Evolutionary conservation across 2,113 vertebrate genomes (phyloP).

Genomic region (Eptesicus fuscus): DNA sequence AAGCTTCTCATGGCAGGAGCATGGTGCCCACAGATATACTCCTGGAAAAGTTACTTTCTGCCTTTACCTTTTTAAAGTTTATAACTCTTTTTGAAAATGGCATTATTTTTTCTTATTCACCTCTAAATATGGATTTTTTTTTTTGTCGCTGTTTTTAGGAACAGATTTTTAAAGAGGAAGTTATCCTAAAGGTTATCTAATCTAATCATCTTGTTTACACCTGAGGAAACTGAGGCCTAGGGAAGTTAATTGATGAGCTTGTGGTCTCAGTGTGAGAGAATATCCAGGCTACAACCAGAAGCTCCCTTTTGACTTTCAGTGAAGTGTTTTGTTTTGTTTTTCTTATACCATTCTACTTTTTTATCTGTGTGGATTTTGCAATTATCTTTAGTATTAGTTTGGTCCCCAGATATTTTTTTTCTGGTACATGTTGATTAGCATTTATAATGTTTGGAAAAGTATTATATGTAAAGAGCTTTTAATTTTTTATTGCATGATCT

Average conservation of each 20-base stretch:
- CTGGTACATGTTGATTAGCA: background rate
- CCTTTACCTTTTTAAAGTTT: slow-evolving; percentile 52
- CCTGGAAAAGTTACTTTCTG: slow-evolving; percentile 32
- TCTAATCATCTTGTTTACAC: slow-evolving; percentile 26
- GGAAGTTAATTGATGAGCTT: background rate
- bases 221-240: background rate
- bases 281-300: background rate
- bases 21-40: background rate
- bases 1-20: slow-evolving; percentile 49
- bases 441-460: slow-evolving; percentile 4
- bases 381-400: slow-evolving; percentile 16
- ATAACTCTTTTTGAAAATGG: slow-evolving; percentile 37
- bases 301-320: background rate
- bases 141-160: slow-evolving; percentile 30
- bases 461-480: background rate
- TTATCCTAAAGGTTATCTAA: slow-evolving; percentile 1
- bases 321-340: background rate
- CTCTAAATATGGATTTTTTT: background rate
- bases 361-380: background rate
- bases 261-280: background rate
- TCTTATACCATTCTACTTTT: background rate
- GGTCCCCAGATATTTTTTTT: slow-evolving; percentile 7
- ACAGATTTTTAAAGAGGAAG: slow-evolving; percentile 40
- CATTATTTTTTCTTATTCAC: slow-evolving; percentile 15
- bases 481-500: slow-evolving; percentile 34